A percentile compares a stretch with the other conserved stretches of the same genome.
phyloP scores from a whole-genome alignment of 2,888 invertebrate species.

The Hartigia nigra region DNA sequence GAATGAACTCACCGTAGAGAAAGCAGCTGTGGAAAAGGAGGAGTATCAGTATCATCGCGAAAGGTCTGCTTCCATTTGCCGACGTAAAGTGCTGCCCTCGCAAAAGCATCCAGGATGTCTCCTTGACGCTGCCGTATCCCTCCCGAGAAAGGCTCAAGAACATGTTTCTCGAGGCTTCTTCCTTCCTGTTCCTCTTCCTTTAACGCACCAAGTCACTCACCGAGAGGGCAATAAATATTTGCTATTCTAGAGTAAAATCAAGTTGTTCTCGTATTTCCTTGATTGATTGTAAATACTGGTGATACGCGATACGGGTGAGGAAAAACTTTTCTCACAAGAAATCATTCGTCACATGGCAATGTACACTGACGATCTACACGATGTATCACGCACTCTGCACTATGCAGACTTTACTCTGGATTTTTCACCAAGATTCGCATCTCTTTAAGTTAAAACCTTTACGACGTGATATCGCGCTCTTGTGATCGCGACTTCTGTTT shows the following conservation, averaged over 20 bases:
- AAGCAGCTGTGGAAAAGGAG: conserved; percentile 39
- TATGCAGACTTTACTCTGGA: background rate
- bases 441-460: background rate
- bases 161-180: background rate
- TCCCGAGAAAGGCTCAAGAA: background rate
- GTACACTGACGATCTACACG: background rate
- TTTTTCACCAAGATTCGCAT: background rate
- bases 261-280: background rate
- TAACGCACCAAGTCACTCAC: background rate
- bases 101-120: background rate
- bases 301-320: background rate
- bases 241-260: background rate
- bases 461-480: background rate
- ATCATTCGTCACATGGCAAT: background rate
- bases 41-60: conserved; percentile 50
- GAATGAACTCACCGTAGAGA: conserved; percentile 47
- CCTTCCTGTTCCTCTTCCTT: background rate
- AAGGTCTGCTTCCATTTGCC: conserved; percentile 26
- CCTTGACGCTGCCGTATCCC: background rate
- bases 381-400: background rate
- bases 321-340: background rate
- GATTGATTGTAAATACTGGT: background rate
- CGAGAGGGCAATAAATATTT: background rate
- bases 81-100: background rate
- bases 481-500: background rate